Percentiles rank a stretch among this genome's conserved stretches.
These are phyloP conservation scores for Grantiella picta DNA, from an alignment of 2,113 vertebrate species.

Conservation along the genomic window DNA sequence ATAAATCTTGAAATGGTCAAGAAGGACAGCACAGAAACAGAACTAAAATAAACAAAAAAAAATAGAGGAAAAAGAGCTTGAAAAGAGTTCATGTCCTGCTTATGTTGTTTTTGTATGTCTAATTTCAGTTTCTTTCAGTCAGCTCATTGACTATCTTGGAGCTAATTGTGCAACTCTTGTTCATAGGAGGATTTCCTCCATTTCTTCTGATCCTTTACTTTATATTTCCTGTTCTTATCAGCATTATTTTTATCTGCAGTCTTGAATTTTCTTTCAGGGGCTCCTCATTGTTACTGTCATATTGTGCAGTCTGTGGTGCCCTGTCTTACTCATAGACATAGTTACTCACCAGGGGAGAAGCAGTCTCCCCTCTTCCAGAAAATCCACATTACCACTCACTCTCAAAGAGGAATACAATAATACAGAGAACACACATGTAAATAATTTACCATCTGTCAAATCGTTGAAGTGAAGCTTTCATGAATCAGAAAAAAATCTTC, in stretches of 20 bases:
- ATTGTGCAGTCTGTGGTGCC: neutral
- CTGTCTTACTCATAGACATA: neutral
- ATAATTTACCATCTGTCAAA: neutral
- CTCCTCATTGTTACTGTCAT: neutral
- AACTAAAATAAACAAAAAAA: neutral
- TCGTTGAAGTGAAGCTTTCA: neutral
- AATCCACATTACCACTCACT: neutral
- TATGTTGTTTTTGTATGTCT: neutral
- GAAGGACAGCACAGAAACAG: neutral
- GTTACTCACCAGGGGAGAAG: neutral
- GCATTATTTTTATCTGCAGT: neutral
- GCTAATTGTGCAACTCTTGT: neutral
- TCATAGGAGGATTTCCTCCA: neutral
- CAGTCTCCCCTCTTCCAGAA: neutral
- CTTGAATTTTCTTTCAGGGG: neutral
- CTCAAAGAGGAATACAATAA: neutral
- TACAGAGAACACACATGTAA: neutral
- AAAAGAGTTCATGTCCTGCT: neutral
- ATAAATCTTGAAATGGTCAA: neutral
- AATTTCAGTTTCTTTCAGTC: neutral
- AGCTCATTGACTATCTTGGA: neutral
- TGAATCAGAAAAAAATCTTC: neutral
- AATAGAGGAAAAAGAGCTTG: neutral
- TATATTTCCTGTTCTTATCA: neutral
- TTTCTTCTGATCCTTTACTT: neutral